Evolutionary conservation across 1,140 invertebrate species (phyloP).

Genomic region (Trinorchestia longiramus): DNA sequence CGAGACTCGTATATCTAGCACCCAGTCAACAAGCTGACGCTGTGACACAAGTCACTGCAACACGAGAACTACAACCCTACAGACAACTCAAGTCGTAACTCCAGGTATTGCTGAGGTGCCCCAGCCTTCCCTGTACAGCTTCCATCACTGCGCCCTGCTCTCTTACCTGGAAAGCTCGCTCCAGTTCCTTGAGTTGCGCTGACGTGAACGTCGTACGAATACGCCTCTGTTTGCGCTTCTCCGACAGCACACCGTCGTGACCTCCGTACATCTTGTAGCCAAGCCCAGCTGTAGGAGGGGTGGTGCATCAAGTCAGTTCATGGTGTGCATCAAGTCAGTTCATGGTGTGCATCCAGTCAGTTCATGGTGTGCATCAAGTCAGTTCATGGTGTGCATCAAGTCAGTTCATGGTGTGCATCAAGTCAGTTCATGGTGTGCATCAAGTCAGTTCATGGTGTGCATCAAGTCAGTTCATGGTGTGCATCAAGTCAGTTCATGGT

Average conservation of each 20-base stretch:
- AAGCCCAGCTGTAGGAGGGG: slow-evolving; percentile 75
- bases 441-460: too few relatives aligned
- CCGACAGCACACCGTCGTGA: slow-evolving; percentile 82
- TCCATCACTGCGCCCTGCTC: not conserved
- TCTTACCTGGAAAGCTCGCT: slow-evolving; percentile 83
- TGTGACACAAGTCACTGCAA: not conserved
- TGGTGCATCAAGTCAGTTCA: not conserved
- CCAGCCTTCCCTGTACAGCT: not conserved
- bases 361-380: not conserved
- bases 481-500: too few relatives aligned
- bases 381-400: too few relatives aligned
- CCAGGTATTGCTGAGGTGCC: not conserved
- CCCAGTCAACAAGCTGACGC: not conserved
- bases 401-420: too few relatives aligned
- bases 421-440: too few relatives aligned
- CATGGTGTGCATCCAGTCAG: too few relatives aligned
- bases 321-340: too few relatives aligned
- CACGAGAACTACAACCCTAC: not conserved
- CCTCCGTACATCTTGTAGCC: slow-evolving; percentile 90
- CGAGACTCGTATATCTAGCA: not conserved
- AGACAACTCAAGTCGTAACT: not conserved
- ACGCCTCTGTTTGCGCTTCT: slow-evolving; percentile 91
- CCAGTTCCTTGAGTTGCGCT: slow-evolving; percentile 94
- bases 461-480: too few relatives aligned
- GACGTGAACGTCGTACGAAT: slow-evolving; percentile 98